Conservation (phyloP, 2,888 invertebrate genomes). For the Acrobasis consociella region DNA sequence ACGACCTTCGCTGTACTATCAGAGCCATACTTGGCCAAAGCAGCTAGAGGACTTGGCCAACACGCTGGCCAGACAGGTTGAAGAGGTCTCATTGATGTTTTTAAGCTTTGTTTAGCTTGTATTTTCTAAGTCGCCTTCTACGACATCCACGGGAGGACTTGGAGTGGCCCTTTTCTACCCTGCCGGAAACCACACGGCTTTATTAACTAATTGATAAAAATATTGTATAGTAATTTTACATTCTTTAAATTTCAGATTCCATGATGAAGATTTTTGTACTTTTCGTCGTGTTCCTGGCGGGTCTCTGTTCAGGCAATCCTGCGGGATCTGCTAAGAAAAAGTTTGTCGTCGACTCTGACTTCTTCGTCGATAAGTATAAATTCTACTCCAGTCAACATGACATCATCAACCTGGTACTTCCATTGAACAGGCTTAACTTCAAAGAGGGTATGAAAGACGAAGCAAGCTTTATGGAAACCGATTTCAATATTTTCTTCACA, state of each 20-base stretch:
- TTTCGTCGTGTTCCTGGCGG: constrained; percentile 39
- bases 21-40: too few relatives aligned
- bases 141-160: too few relatives aligned
- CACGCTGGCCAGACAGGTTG: too few relatives aligned
- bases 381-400: constrained; percentile 46
- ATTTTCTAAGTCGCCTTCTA: too few relatives aligned
- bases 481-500: constrained; percentile 39
- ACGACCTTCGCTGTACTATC: too few relatives aligned
- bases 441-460: constrained; percentile 27
- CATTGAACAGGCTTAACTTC: constrained; percentile 43
- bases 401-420: constrained; percentile 45
- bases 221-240: background rate
- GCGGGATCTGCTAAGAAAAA: constrained; percentile 33
- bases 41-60: too few relatives aligned
- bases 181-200: too few relatives aligned
- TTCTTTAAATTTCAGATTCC: constrained; percentile 21
- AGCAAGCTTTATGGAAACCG: constrained; percentile 25
- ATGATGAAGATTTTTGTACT: constrained; percentile 31
- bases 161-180: too few relatives aligned
- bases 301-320: constrained; percentile 32
- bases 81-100: too few relatives aligned
- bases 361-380: constrained; percentile 40
- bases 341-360: constrained; percentile 36
- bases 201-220: too few relatives aligned
- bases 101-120: too few relatives aligned